Evolutionary conservation across 2,113 vertebrate genomes (phyloP).

Genomic region (Apus apus): DNA sequence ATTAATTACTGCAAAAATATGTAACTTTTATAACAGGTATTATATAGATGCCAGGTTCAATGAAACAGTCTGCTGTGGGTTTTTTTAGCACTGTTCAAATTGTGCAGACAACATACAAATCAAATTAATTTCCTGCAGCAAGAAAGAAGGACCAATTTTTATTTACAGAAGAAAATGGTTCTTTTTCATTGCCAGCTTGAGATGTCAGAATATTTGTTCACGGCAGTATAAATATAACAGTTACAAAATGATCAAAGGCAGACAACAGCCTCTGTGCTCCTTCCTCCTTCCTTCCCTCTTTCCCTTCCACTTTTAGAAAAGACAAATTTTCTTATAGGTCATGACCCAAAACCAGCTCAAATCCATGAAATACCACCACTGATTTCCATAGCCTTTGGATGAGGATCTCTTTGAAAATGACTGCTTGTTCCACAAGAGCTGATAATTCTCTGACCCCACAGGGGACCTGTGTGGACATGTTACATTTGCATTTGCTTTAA

Average conservation of each 20-base stretch:
- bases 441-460: not conserved
- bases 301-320: not conserved
- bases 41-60: not conserved
- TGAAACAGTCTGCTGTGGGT: not conserved
- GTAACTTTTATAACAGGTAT: not conserved
- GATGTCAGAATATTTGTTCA: not conserved
- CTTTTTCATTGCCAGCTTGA: not conserved
- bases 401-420: not conserved
- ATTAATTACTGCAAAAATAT: not conserved
- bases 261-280: not conserved
- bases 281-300: not conserved
- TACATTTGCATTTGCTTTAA: not conserved
- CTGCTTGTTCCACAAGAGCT: not conserved
- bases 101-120: not conserved
- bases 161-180: not conserved
- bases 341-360: not conserved
- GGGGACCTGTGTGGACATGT: not conserved
- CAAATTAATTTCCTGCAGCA: not conserved
- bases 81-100: not conserved
- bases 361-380: not conserved
- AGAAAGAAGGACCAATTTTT: not conserved
- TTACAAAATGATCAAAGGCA: not conserved
- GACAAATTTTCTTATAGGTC: not conserved
- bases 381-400: not conserved
- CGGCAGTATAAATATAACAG: not conserved